Base-by-base conservation (phyloP, 2,888 invertebrate species). In the Isoperla grammatica region DNA sequence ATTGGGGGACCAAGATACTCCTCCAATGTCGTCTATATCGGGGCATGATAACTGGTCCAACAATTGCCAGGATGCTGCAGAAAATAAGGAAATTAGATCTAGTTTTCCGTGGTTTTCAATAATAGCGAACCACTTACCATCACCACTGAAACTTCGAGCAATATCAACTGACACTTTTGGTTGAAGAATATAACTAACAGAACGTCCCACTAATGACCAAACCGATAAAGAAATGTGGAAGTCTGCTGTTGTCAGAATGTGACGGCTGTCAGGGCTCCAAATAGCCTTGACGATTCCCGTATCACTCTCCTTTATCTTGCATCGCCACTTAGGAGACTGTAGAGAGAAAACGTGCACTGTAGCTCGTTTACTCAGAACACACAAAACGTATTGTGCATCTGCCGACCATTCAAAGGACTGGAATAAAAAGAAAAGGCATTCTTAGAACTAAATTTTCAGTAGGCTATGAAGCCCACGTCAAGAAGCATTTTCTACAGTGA, bases 301-400 rank as follows among this genome's bases (percentile, higher is more conserved):
- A 8, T 74, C 73, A 2, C 76, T 75, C 64, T 77, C 76, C 57
- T 76, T 75, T 58, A 78, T 72, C 65, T 75, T 76, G 67, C 78
- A 77, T 46, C 70, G 72, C 78, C 78, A 78, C 20, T 73, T 73
- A 2, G 73, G 72, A 56, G 75, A 69, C 59, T 75, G 74, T n/a
- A 77, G 35, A 1, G 74, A 75, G 72, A 75, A 76, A 12, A 76
- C 72, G 71, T 74, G 58, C 8, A 69, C 58, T 12, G 61, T 40
- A n/a, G 63, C 66, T 45, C 54, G 40, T 35, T 59, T 61, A 17
- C 53, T 64, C 5, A 63, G 58, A 2, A 59, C 65, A 43, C 63
- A 63, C 8, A 65, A 61, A 13, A 68, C 45, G 42, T 63, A 67
- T 5, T 39, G 40, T 2, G 67, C 67, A 53, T 68, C 68, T 12